A percentile compares a stretch with the other conserved stretches of the same genome.
These are phyloP conservation scores for Ammodytes dubius DNA, from an alignment of 2,113 vertebrate genomes.

Conservation along the genomic window DNA sequence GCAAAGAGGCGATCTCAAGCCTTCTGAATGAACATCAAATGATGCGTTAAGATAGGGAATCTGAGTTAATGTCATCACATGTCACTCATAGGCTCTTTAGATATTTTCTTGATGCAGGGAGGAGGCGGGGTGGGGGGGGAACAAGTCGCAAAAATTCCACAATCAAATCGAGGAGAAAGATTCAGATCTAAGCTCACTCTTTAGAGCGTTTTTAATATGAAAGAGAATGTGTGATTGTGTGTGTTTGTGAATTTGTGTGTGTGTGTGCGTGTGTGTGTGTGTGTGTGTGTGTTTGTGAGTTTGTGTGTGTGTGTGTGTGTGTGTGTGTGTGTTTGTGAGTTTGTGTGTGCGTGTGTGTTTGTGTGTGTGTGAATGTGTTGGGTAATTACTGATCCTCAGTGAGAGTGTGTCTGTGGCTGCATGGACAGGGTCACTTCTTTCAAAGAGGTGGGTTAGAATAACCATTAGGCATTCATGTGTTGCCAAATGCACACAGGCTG, in stretches of 20 bases:
- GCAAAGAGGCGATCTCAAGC: constrained; percentile 74
- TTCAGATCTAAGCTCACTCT: constrained; percentile 56
- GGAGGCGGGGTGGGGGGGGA: constrained; percentile 8
- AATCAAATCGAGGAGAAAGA: constrained; percentile 62
- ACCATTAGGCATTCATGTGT: constrained; percentile 82
- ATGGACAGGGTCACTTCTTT: constrained; percentile 69
- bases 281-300: constrained; percentile 13
- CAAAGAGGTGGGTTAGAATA: constrained; percentile 74
- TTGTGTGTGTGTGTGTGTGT: constrained; percentile 17
- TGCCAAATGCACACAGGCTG: constrained; percentile 68
- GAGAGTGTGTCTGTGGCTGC: constrained; percentile 60
- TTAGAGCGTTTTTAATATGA: constrained; percentile 52
- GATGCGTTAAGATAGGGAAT: constrained; percentile 79
- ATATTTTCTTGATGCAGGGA: constrained; percentile 59
- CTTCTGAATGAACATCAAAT: constrained; percentile 75
- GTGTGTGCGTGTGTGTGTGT: not conserved
- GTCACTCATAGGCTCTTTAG: constrained; percentile 76
- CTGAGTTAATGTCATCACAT: constrained; percentile 79
- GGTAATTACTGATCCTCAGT: constrained; percentile 78
- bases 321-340: constrained; percentile 13
- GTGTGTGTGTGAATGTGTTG: constrained; percentile 37
- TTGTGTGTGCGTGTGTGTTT: constrained; percentile 20
- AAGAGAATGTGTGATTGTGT: constrained; percentile 17
- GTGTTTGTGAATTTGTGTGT: too few relatives aligned
- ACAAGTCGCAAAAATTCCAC: constrained; percentile 65